These are phyloP conservation scores for Isichthys henryi DNA, from an alignment of 2,113 vertebrate genomes.

Conservation along the genomic window DNA sequence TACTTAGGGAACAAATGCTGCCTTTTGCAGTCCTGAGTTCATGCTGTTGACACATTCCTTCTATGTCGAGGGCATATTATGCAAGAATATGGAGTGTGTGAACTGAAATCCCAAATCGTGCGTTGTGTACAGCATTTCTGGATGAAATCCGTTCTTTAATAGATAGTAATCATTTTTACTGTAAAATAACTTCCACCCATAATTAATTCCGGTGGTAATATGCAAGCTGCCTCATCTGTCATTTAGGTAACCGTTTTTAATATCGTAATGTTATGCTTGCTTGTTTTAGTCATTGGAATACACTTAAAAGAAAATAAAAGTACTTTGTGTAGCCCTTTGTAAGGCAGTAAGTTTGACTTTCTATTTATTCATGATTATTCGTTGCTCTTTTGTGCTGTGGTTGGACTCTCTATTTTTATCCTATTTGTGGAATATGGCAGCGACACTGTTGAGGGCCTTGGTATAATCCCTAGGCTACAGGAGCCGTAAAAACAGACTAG, in stretches of 20 bases:
- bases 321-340: background rate
- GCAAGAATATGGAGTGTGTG: background rate
- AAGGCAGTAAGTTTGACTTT: conserved; percentile 24
- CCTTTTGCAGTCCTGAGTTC: background rate
- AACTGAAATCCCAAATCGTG: background rate
- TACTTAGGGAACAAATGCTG: background rate
- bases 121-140: background rate
- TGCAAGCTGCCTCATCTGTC: background rate
- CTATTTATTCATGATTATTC: conserved; percentile 43
- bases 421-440: conserved; percentile 40
- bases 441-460: conserved; percentile 17
- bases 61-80: background rate
- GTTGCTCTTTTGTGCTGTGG: conserved; percentile 34
- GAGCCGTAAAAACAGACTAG: conserved; percentile 52
- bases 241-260: background rate
- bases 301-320: background rate
- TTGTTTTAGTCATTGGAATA: background rate
- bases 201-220: background rate
- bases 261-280: background rate
- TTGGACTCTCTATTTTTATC: conserved; percentile 40
- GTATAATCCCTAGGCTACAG: conserved; percentile 31
- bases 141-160: background rate
- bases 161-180: background rate
- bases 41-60: background rate
- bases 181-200: background rate